Percentiles rank a stretch among this genome's conserved stretches.
phyloP scores from a whole-genome alignment of 2,888 invertebrate species.

The Saturnia japonica region DNA sequence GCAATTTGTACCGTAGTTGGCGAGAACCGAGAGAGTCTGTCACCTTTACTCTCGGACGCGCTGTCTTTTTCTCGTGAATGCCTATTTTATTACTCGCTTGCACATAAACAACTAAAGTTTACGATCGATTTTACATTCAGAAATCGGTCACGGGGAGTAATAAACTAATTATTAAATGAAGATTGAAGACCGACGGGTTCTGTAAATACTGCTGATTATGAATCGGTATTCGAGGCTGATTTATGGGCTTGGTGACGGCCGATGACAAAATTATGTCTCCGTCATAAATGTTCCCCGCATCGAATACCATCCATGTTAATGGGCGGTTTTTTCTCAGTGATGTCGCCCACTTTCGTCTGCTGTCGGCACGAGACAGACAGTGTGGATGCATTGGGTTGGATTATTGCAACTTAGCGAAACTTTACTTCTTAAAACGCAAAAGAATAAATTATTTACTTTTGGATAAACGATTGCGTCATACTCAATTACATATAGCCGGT shows the following conservation, averaged over 20 bases:
- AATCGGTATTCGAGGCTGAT: constrained; percentile 50
- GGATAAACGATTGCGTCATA: not conserved
- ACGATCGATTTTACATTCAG: constrained; percentile 59
- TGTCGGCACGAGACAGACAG: constrained; percentile 14
- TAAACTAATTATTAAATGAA: constrained; percentile 64
- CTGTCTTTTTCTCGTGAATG: constrained; percentile 60
- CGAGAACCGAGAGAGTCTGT: constrained; percentile 76
- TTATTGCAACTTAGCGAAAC: constrained; percentile 7
- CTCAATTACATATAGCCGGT: not conserved
- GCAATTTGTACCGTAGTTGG: constrained; percentile 81
- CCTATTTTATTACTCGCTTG: constrained; percentile 67
- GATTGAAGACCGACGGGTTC: constrained; percentile 44
- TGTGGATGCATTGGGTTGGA: constrained; percentile 12
- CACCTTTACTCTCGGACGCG: constrained; percentile 72
- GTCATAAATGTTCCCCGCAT: constrained; percentile 57
- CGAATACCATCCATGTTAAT: constrained; percentile 60
- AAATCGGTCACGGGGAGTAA: constrained; percentile 49
- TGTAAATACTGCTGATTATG: constrained; percentile 51
- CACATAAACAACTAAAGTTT: constrained; percentile 68
- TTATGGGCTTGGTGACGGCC: constrained; percentile 50
- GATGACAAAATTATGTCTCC: constrained; percentile 61
- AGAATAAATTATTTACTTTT: not conserved
- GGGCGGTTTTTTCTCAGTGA: constrained; percentile 50
- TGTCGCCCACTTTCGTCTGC: constrained; percentile 43
- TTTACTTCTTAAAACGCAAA: not conserved